These are phyloP conservation scores for Drosophila nikananu DNA, from an alignment of 1,140 invertebrate species.

Conservation along the genomic window DNA sequence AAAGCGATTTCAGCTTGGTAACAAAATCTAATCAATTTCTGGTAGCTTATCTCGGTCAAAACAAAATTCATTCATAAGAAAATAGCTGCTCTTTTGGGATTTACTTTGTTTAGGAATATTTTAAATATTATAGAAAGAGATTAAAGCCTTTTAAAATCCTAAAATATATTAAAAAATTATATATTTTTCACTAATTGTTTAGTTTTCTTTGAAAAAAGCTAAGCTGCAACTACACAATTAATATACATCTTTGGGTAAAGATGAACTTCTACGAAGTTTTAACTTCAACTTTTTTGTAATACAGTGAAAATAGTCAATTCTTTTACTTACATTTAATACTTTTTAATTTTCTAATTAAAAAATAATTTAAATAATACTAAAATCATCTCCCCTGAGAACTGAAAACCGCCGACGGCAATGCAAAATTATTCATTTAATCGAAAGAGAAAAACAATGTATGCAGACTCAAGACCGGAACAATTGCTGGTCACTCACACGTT, in stretches of 20 bases:
- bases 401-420: constrained; percentile 47
- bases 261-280: background rate
- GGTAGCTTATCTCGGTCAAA: constrained; percentile 10
- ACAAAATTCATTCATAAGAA: constrained; percentile 34
- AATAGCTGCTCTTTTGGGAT: background rate
- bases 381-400: background rate
- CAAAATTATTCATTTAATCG: constrained; percentile 11
- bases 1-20: background rate
- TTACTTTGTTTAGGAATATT: background rate
- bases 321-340: background rate
- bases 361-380: background rate
- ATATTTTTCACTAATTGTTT: background rate
- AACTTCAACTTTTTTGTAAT: background rate
- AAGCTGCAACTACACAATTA: background rate
- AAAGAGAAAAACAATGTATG: background rate
- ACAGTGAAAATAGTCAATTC: background rate
- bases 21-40: constrained; percentile 10
- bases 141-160: background rate
- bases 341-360: background rate
- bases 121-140: background rate
- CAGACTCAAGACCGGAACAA: constrained; percentile 4
- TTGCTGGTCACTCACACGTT: constrained; percentile 25
- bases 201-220: background rate
- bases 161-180: background rate
- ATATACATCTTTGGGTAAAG: too few species aligned